Evolutionary conservation across 1,140 invertebrate genomes (phyloP).

Genomic region (Camponotus floridanus): DNA sequence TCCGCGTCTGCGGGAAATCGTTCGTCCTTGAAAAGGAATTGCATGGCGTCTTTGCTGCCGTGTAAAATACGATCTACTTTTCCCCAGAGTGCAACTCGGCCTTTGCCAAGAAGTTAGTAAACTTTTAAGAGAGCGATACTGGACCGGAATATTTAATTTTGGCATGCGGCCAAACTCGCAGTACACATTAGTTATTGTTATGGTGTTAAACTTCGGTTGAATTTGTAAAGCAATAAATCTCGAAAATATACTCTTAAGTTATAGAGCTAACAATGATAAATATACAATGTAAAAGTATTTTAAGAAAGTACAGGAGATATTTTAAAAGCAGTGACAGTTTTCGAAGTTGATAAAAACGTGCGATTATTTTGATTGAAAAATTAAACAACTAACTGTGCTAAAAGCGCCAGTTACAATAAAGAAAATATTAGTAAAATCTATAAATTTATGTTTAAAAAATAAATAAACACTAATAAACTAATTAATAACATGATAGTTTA

Average conservation of each 20-base stretch:
- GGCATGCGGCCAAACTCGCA: neutral
- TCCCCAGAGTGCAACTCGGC: neutral
- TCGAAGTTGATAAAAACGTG: neutral
- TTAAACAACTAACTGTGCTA: neutral
- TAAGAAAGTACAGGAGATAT: neutral
- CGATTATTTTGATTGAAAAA: neutral
- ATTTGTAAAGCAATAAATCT: slow-evolving; percentile 13
- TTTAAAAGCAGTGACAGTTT: neutral
- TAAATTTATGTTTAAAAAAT: neutral
- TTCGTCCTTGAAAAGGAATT: slow-evolving; percentile 19
- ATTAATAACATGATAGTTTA: neutral
- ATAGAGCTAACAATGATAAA: slow-evolving; percentile 1
- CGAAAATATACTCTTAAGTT: slow-evolving; percentile 17
- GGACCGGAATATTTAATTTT: slow-evolving; percentile 41
- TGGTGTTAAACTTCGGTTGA: slow-evolving; percentile 6
- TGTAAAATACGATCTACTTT: slow-evolving; percentile 22
- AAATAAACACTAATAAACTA: neutral
- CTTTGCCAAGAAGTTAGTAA: slow-evolving; percentile 30
- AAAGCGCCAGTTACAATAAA: neutral
- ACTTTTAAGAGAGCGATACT: slow-evolving; percentile 11
- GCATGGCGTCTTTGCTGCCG: neutral
- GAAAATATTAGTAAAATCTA: neutral
- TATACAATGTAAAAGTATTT: neutral
- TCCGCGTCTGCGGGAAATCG: slow-evolving; percentile 86
- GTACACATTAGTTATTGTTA: slow-evolving; percentile 11